Percentiles rank a stretch among this genome's conserved stretches.
Evolutionary conservation across 2,888 invertebrate genomes (phyloP).

Genomic region (Cremastinae sp.): DNA sequence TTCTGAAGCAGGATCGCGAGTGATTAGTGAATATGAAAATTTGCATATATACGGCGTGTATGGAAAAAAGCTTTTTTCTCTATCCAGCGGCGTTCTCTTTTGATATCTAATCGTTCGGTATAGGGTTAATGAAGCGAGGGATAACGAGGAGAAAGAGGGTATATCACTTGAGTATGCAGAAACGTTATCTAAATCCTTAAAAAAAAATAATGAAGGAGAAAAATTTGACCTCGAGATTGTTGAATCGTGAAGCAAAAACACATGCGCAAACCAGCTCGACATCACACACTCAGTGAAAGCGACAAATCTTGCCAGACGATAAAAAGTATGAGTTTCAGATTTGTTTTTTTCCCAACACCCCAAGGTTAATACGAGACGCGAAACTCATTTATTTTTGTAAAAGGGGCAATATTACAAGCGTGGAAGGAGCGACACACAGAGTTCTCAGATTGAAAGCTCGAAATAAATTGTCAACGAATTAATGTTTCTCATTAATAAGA

Average conservation of each 20-base stretch:
- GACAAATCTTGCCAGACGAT: conserved; percentile 50
- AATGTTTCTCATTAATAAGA: conserved; percentile 58
- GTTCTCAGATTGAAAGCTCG: conserved; percentile 44
- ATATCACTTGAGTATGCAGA: conserved; percentile 48
- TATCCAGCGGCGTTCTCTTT: conserved; percentile 38
- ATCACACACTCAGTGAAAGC: neutral
- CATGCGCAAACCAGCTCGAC: conserved; percentile 10
- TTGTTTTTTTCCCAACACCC: conserved; percentile 28
- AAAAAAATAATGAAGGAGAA: conserved; percentile 28
- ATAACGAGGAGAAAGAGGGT: conserved; percentile 40
- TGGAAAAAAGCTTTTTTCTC: conserved; percentile 42
- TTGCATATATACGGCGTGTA: conserved; percentile 42
- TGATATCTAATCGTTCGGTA: conserved; percentile 55
- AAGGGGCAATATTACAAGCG: neutral
- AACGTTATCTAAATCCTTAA: conserved; percentile 61
- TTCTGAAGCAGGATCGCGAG: neutral
- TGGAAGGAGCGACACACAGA: neutral
- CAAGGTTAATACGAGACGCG: conserved; percentile 48
- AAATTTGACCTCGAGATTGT: conserved; percentile 57
- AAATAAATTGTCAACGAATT: conserved; percentile 49
- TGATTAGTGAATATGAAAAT: conserved; percentile 46
- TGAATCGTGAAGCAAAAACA: conserved; percentile 37
- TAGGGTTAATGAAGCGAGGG: conserved; percentile 58
- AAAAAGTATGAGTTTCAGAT: conserved; percentile 52
- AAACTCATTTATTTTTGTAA: conserved; percentile 38